Base-by-base conservation (phyloP, 2,888 invertebrate species). In the Tachina fera region DNA sequence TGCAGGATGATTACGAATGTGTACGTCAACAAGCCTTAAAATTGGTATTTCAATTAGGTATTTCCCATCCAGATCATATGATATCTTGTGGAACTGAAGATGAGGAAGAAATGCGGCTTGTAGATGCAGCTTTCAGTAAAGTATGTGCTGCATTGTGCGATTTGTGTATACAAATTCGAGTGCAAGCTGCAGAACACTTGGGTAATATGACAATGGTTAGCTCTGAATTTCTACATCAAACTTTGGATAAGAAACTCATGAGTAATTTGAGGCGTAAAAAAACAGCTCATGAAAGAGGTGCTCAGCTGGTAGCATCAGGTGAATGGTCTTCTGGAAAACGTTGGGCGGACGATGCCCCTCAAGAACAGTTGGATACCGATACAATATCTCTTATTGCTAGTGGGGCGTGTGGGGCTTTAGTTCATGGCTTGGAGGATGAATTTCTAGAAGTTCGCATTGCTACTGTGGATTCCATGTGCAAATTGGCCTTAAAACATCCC, bases 381-480 rank as follows among this genome's bases (percentile, higher is more conserved):
- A 94, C 94, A 78, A 95, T 97, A 16, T 96, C 95, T 72, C 94
- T 98, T 88, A 97, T 98, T 93, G 96, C 96, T 31, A 97, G 97
- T 88, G 99, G 99, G 0, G 98, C 99, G 0, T 99, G 99, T 92
- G 99, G 99, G 0, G 99, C 99, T 70, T 97, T 99, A 93, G 98
- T 99, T 87, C 98, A 99, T 92, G 99, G 99, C 0, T 94, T 99
- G 49, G 99, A 99, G 93, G 99, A 99, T 93, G 99, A 99, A 93
- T 98, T 96, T 92, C 94, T 98, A 95, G 97, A 98, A 95, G 99
- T 99, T 0, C 95, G 99, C 84, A 98, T 97, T 83, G 98, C 98
- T 0, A 96, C 98, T 0, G 97, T 99, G 0, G 97, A 98, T 91
- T 98, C 99, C 0, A 95, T 99, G 67, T 99, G 99, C 91, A 93